These are phyloP conservation scores for Mesochorus sp. DNA, from an alignment of 2,888 invertebrate genomes.

Conservation along the genomic window DNA sequence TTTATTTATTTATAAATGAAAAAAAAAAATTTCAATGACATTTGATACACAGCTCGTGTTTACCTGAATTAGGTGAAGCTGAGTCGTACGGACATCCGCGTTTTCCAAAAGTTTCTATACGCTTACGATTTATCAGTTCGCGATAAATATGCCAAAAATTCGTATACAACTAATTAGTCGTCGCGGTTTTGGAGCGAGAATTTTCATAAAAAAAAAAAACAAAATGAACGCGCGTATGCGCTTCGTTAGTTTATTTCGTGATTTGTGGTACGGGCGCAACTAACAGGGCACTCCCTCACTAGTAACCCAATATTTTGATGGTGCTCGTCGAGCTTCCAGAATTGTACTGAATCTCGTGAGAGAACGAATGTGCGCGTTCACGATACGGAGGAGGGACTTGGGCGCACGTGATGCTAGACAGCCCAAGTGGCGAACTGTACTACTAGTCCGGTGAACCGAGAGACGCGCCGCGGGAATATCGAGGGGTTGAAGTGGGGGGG, in stretches of 20 bases:
- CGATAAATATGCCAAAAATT: not conserved
- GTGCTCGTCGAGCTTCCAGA: conserved; percentile 56
- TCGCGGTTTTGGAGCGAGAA: not conserved
- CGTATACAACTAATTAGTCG: not conserved
- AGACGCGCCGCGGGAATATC: conserved; percentile 45
- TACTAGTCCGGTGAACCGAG: conserved; percentile 58
- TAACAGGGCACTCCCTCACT: conserved; percentile 34
- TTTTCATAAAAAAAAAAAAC: not conserved
- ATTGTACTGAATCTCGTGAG: conserved; percentile 45
- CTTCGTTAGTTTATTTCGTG: not conserved
- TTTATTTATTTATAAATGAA: not conserved
- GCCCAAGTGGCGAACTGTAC: conserved; percentile 53
- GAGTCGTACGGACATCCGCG: conserved; percentile 52
- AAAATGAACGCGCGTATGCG: not conserved
- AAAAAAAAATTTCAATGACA: not conserved
- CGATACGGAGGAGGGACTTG: not conserved
- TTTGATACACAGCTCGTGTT: not conserved
- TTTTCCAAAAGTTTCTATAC: conserved; percentile 8
- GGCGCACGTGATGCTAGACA: conserved; percentile 60
- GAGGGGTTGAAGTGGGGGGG: conserved; percentile 2
- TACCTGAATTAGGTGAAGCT: conserved; percentile 48
- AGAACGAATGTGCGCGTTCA: not conserved
- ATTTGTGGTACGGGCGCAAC: not conserved
- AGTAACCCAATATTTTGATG: conserved; percentile 32
- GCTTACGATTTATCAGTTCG: not conserved